Percentiles rank a stretch among this genome's conserved stretches.
phyloP scores from a whole-genome alignment of 2,113 vertebrate genomes.

The Rhinoptilus africanus region DNA sequence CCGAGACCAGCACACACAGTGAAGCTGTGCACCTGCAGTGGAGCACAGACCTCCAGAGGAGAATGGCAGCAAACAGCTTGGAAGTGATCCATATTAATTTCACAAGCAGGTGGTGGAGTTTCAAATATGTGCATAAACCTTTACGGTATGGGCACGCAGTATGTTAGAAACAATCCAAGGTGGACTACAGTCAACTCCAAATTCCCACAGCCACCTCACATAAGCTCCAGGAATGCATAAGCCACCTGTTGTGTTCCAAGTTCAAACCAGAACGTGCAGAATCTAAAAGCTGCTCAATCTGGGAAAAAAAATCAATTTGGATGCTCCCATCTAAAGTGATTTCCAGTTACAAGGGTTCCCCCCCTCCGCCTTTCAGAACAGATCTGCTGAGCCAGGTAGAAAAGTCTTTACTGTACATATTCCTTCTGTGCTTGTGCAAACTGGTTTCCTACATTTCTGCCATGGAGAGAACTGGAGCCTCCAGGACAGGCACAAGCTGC shows the following conservation, averaged over 20 bases:
- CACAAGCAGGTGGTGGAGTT: neutral
- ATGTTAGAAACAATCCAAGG: neutral
- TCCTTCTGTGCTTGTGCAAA: neutral
- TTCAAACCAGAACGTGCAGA: neutral
- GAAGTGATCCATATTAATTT: neutral
- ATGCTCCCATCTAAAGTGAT: neutral
- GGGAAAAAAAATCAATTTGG: neutral
- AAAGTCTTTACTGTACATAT: neutral
- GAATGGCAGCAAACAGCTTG: neutral
- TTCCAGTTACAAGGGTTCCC: neutral
- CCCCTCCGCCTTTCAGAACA: neutral
- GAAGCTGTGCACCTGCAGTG: neutral
- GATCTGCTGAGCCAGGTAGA: neutral
- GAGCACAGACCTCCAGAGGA: neutral
- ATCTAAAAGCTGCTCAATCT: neutral
- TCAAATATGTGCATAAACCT: neutral
- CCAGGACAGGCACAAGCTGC: neutral
- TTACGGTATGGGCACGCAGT: neutral
- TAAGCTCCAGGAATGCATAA: neutral
- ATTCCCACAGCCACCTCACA: neutral
- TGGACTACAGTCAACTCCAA: neutral
- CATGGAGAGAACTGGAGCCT: neutral
- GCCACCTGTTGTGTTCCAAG: neutral
- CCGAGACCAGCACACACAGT: accelerated
- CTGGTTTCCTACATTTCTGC: neutral